Evolutionary conservation across 1,140 invertebrate genomes (phyloP).

Genomic region (Phortica variegata): DNA sequence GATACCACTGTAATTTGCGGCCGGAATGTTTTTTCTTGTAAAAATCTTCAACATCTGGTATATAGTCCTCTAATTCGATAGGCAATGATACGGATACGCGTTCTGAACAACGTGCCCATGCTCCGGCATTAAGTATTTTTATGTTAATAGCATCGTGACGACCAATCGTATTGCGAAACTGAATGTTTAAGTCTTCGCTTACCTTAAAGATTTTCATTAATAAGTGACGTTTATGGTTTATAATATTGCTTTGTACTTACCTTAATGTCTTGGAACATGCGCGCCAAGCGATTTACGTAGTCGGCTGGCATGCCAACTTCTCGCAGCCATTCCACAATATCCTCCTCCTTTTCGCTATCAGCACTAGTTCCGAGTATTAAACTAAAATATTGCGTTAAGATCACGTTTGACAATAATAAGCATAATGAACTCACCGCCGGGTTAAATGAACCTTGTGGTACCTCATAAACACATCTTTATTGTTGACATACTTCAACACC

Average conservation of each 20-base stretch:
- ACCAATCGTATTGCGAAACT: slow-evolving; percentile 76
- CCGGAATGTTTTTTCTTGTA: slow-evolving; percentile 96
- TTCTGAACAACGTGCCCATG: slow-evolving; percentile 94
- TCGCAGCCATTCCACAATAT: slow-evolving; percentile 95
- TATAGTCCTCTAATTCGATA: slow-evolving; percentile 96
- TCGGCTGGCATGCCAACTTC: slow-evolving; percentile 99
- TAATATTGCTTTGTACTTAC: slow-evolving; percentile 60
- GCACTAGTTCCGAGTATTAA: slow-evolving; percentile 95
- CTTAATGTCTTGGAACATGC: slow-evolving; percentile 99
- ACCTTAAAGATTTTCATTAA: slow-evolving; percentile 23
- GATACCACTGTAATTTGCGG: slow-evolving; percentile 98
- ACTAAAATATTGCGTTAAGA: slow-evolving; percentile 23
- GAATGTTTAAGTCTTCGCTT: slow-evolving; percentile 95
- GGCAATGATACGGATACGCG: slow-evolving; percentile 93
- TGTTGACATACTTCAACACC: slow-evolving; percentile 98
- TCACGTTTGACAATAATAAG: neutral
- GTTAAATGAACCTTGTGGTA: slow-evolving; percentile 99
- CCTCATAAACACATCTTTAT: slow-evolving; percentile 99
- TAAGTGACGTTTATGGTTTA: neutral
- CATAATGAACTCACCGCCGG: slow-evolving; percentile 68
- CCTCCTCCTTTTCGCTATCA: slow-evolving; percentile 99
- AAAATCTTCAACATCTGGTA: slow-evolving; percentile 95
- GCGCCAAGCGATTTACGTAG: slow-evolving; percentile 96
- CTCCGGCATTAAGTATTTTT: slow-evolving; percentile 97
- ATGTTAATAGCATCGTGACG: slow-evolving; percentile 77